Evolutionary conservation across 1,140 invertebrate species (phyloP), one percentile per base, ranked within the genome.

Genomic region (Papilio helenus): DNA sequence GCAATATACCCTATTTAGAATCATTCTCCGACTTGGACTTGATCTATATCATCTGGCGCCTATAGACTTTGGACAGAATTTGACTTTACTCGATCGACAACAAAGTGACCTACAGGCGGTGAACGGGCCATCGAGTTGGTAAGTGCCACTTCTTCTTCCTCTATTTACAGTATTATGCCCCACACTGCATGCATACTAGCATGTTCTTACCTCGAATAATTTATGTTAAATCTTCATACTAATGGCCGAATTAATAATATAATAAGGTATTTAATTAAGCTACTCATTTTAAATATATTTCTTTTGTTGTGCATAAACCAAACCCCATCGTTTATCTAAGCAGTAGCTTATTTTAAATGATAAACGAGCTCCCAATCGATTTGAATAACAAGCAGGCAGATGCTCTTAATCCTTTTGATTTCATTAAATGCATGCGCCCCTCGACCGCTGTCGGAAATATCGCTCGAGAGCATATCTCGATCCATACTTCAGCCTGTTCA

Each of bases 371-470:
- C 91, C 87, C 90, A 89, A 94, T 94, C 89, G 90, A 94, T 94
- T 94, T 94, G 92, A 94, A 94, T 94, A 94, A 94, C 92, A 94
- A 94, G 91, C 89, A 90, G 91, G 93, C 93, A 94, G 93, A 94
- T 94, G 93, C 92, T 94, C 86, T 93, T 93, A 94, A 94, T 94
- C 93, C 93, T 92, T 93, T 93, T 94, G 91, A 94, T 93, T 93
- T 94, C 89, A 93, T 94, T 94, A 92, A 93, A 92, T 91, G 90
- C 92, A 93, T 93, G 93, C 91, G 91, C 92, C 91, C 92, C 91
- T 91, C 87, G 85, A 85, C 87, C 84, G 87, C 86, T 93, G 93
- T 94, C 93, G 93, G 93, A 94, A 94, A 94, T 94, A 94, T 94
- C 93, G 93, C 92, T 94, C 90, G 90, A 91, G 87, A 89, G 85